Evolutionary conservation across 1,140 invertebrate species (phyloP), one percentile per base, ranked within the genome.

Genomic region (Papilio polyxenes): DNA sequence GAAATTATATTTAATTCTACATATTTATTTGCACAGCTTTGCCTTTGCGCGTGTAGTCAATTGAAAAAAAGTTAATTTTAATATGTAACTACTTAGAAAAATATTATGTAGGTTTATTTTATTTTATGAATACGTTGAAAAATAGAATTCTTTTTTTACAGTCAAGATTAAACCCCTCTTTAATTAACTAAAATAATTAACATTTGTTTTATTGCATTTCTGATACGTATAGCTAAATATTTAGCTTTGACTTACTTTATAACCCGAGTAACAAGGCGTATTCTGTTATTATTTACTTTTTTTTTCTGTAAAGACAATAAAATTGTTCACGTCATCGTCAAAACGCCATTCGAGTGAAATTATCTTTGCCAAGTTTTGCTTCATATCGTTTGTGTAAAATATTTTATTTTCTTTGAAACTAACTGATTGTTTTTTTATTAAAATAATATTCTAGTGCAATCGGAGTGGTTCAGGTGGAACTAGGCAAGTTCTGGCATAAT

Each of bases 1-100:
- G 65, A 72, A 72, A 72, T 72, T 72, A 37, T 15, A 2, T 72
- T 72, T 15, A 37, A 72, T 72, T 72, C 37, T 37, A 17, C 65
- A 37, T 72, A 37, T 65, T 10, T 23, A 23, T 17, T 31, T 37
- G 31, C 4, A 72, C 23, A 56, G 13, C 4, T 15, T 72, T 20
- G 15, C 13, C 23, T 72, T 72, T 72, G 31, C 23, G 31, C 3
- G 65, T 37, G 37, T 72, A 72, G 37, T 72, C 31, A 72, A 37
- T 37, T 72, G 65, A 37, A 13, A 72, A 72, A 37, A 44, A 7
- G 40, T 44, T 2, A 31, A 31, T 31, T 7, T 44, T 44, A 65
- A 37, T 1, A 31, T 37, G 9, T 65, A 65, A 11, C 31, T 11
- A 23, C 37, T 37, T 31, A 31, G 23, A 62, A 62, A 31, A 31